Conservation (phyloP, 2,113 vertebrate species). For the Pygoscelis antarcticus region DNA sequence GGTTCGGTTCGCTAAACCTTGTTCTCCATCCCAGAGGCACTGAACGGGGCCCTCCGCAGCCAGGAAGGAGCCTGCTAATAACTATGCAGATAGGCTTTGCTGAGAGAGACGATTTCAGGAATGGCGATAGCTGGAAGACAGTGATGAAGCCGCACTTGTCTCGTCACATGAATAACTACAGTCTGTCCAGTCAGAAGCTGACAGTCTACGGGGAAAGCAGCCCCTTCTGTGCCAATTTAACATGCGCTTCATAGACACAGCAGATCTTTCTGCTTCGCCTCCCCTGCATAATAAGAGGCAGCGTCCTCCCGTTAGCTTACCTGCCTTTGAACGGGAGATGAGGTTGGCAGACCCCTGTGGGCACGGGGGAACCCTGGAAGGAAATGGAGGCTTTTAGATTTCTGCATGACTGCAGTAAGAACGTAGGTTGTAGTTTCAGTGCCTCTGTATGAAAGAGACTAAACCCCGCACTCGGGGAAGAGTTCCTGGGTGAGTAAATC, state of each 20-base stretch:
- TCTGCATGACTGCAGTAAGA: background rate
- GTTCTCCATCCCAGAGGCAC: background rate
- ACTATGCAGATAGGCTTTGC: background rate
- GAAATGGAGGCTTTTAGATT: background rate
- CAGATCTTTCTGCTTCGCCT: constrained; percentile 29
- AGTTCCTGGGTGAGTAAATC: background rate
- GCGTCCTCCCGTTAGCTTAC: background rate
- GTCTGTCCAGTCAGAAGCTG: background rate
- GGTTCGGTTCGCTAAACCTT: background rate
- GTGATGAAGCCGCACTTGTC: background rate
- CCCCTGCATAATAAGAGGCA: background rate
- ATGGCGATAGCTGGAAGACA: background rate
- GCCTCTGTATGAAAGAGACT: background rate
- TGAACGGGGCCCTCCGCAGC: background rate
- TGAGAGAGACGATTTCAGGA: background rate
- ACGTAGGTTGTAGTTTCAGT: background rate
- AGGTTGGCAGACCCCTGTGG: background rate
- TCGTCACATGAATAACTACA: background rate
- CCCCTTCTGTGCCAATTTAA: background rate
- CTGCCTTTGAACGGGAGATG: background rate
- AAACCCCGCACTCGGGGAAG: background rate
- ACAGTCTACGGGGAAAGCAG: background rate
- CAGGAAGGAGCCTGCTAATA: background rate
- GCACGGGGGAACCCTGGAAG: background rate
- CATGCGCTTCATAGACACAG: background rate